Evolutionary conservation across 2,888 invertebrate genomes (phyloP).

Genomic region (Orchesellides sinensis): DNA sequence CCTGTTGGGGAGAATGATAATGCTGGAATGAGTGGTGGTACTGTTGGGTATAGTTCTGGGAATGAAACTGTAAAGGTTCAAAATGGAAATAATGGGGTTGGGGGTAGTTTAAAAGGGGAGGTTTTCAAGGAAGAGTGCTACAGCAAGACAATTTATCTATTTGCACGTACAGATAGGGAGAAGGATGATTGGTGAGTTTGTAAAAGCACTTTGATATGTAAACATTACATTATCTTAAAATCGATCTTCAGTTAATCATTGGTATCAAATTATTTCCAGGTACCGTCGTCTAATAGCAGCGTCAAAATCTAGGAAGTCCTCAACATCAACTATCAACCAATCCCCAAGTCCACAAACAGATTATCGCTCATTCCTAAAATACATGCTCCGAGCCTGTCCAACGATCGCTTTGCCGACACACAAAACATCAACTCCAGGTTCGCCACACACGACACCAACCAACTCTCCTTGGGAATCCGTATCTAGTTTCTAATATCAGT

Average conservation of each 20-base stretch:
- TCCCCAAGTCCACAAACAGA: not conserved
- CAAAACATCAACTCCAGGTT: not conserved
- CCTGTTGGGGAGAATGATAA: conserved; percentile 71
- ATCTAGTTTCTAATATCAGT: not conserved
- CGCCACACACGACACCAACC: not conserved
- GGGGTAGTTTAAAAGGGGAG: too few relatives aligned
- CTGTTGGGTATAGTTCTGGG: not conserved
- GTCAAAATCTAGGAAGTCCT: not conserved
- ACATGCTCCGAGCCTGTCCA: conserved; percentile 63
- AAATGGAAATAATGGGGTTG: too few relatives aligned
- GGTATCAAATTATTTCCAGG: conserved; percentile 11
- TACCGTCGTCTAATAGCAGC: conserved; percentile 29
- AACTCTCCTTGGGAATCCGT: conserved; percentile 17
- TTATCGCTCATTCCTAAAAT: conserved; percentile 26
- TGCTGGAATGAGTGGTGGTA: too few relatives aligned
- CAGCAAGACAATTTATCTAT: conserved; percentile 65
- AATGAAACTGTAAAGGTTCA: not conserved
- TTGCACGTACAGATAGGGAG: conserved; percentile 84
- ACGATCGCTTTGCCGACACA: not conserved
- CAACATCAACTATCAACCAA: not conserved
- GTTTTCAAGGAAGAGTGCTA: conserved; percentile 55
- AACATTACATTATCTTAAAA: not conserved
- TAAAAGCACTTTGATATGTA: not conserved
- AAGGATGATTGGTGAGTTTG: conserved; percentile 88
- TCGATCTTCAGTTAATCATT: not conserved